phyloP scores from a whole-genome alignment of 2,113 vertebrate genomes.

The Psophia crepitans region DNA sequence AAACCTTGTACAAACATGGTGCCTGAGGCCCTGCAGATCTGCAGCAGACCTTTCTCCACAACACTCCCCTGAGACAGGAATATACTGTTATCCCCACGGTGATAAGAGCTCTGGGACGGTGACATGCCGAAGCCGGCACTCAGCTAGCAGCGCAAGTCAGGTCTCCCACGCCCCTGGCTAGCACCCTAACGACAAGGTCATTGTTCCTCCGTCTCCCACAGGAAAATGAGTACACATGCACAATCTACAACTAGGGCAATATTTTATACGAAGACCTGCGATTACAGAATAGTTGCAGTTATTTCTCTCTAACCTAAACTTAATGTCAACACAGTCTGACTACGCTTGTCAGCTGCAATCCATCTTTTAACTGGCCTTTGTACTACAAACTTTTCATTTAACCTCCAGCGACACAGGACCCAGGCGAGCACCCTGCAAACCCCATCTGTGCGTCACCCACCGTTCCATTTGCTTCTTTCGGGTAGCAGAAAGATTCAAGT shows the following conservation, averaged over 20 bases:
- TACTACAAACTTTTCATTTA: background rate
- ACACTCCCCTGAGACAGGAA: background rate
- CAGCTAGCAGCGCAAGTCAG: slow-evolving; percentile 5
- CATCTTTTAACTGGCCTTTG: slow-evolving; percentile 51
- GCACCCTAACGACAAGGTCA: slow-evolving; percentile 48
- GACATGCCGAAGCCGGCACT: background rate
- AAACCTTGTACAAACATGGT: background rate
- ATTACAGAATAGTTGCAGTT: slow-evolving; percentile 47
- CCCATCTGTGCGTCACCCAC: background rate
- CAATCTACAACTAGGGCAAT: slow-evolving; percentile 21
- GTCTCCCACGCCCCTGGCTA: slow-evolving; percentile 52
- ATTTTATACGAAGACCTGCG: slow-evolving; percentile 44
- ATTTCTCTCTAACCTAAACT: slow-evolving; percentile 57
- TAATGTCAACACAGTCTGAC: slow-evolving; percentile 53
- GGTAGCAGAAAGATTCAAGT: background rate
- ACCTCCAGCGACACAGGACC: background rate
- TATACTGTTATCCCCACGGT: background rate
- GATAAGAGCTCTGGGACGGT: slow-evolving; percentile 29
- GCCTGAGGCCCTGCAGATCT: background rate
- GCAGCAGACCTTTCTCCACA: background rate
- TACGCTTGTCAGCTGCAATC: slow-evolving; percentile 52
- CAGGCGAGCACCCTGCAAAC: background rate
- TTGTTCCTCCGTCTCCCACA: slow-evolving; percentile 35
- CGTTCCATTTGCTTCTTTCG: background rate
- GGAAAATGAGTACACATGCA: background rate